phyloP scores from a whole-genome alignment of 2,113 vertebrate species.

The Brevimyrus niger region DNA sequence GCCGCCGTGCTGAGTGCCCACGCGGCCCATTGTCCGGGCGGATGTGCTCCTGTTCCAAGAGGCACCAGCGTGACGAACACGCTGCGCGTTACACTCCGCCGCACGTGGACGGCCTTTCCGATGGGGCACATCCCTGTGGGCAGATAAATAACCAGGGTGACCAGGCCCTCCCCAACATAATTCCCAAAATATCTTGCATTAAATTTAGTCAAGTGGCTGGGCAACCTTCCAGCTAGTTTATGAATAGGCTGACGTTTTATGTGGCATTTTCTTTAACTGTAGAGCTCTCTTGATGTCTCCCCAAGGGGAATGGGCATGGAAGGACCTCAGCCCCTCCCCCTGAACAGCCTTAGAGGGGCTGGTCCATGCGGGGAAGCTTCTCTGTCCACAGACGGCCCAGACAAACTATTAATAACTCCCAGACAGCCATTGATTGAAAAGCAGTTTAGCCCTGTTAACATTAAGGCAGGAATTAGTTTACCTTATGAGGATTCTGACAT shows the following conservation, averaged over 20 bases:
- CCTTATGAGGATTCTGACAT: constrained; percentile 2
- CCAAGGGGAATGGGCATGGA: constrained; percentile 51
- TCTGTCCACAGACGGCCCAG: constrained; percentile 34
- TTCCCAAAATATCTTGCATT: constrained; percentile 53
- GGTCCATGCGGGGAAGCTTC: constrained; percentile 41
- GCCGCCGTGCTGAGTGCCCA: constrained; percentile 14
- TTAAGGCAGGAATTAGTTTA: not conserved
- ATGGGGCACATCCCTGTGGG: constrained; percentile 57
- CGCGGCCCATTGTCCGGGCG: constrained; percentile 55
- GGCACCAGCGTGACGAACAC: constrained; percentile 53
- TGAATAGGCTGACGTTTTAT: not conserved
- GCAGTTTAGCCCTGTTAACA: constrained; percentile 25
- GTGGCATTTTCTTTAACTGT: not conserved
- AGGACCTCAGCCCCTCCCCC: constrained; percentile 55
- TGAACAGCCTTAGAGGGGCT: constrained; percentile 30
- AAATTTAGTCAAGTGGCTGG: constrained; percentile 39
- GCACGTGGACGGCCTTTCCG: constrained; percentile 59
- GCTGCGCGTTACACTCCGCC: constrained; percentile 60
- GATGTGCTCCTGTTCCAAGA: constrained; percentile 52
- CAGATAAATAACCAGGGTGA: constrained; percentile 61
- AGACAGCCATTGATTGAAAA: constrained; percentile 30
- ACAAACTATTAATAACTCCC: constrained; percentile 52
- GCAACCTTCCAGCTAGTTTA: not conserved
- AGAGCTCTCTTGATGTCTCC: constrained; percentile 47
- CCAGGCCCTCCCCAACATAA: constrained; percentile 60